phyloP scores from a whole-genome alignment of 2,797 vertebrate species.

The Sciurus carolinensis region DNA sequence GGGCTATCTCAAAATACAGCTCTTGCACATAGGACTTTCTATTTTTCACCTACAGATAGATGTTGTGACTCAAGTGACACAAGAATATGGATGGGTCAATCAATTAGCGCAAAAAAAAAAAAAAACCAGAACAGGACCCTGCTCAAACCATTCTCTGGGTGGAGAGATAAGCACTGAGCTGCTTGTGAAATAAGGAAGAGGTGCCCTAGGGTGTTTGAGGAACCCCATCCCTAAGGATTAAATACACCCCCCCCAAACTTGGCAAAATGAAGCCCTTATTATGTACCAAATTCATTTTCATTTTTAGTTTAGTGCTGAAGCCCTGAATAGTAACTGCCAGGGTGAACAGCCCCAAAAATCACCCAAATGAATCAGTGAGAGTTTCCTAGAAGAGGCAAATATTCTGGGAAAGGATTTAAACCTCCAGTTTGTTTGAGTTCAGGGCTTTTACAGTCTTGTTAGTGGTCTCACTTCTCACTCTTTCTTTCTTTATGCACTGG shows the following conservation, averaged over 20 bases:
- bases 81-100: not conserved
- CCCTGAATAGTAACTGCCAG: not conserved
- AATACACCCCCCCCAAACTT: not conserved
- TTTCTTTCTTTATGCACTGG: not conserved
- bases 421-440: not conserved
- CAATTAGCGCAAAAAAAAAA: constrained; percentile 4
- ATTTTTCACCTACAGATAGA: not conserved
- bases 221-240: not conserved
- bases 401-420: not conserved
- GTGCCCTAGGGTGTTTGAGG: not conserved
- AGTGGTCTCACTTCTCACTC: not conserved
- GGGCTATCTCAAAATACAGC: not conserved
- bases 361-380: not conserved
- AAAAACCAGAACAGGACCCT: not conserved
- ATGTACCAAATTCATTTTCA: not conserved
- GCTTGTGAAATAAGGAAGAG: not conserved
- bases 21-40: not conserved
- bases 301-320: constrained; percentile 23
- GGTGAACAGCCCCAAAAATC: not conserved
- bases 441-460: not conserved
- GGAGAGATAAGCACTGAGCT: not conserved
- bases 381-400: constrained; percentile 11
- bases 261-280: constrained; percentile 34
- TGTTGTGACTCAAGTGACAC: not conserved
- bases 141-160: not conserved